Conservation (phyloP, 1,140 invertebrate genomes). For the Listronotus bonariensis region DNA sequence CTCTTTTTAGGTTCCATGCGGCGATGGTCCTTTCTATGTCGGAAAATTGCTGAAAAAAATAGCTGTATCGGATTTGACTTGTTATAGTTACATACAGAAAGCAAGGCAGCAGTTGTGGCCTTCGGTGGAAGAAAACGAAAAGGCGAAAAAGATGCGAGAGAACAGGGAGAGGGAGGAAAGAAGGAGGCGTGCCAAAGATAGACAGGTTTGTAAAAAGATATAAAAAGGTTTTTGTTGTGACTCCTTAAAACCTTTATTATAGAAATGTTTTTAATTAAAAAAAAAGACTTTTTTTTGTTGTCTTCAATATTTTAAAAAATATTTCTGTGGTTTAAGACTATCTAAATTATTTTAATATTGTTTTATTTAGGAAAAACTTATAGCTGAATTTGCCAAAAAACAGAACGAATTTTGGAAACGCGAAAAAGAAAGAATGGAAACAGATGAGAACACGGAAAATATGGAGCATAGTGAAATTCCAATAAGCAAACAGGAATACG, state of each 20-base stretch:
- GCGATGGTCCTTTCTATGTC: constrained; percentile 88
- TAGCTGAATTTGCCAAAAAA: constrained; percentile 89
- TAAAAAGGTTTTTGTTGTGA: too few relatives aligned
- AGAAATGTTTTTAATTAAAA: too few relatives aligned
- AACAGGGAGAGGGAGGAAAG: constrained; percentile 79
- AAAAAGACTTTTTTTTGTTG: too few relatives aligned
- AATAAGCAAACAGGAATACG: constrained; percentile 77
- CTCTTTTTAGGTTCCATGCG: constrained; percentile 59
- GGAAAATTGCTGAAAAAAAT: constrained; percentile 76
- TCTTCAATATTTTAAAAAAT: too few relatives aligned
- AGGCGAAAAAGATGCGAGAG: constrained; percentile 73
- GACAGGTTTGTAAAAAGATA: constrained; percentile 61
- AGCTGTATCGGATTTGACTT: constrained; percentile 69
- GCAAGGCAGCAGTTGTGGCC: constrained; percentile 77
- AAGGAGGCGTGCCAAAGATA: constrained; percentile 80
- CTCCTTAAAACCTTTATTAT: too few relatives aligned
- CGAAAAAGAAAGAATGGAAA: constrained; percentile 65
- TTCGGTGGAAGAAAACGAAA: constrained; percentile 74
- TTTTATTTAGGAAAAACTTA: constrained; percentile 69
- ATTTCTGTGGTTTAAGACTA: too few relatives aligned
- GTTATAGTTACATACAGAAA: constrained; percentile 59
- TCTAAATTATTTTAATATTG: too few relatives aligned
- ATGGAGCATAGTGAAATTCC: constrained; percentile 60
- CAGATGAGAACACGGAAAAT: constrained; percentile 53
- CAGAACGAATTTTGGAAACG: constrained; percentile 89